phyloP scores from a whole-genome alignment of 2,797 vertebrate species.

The Melanotaenia trifasciata region DNA sequence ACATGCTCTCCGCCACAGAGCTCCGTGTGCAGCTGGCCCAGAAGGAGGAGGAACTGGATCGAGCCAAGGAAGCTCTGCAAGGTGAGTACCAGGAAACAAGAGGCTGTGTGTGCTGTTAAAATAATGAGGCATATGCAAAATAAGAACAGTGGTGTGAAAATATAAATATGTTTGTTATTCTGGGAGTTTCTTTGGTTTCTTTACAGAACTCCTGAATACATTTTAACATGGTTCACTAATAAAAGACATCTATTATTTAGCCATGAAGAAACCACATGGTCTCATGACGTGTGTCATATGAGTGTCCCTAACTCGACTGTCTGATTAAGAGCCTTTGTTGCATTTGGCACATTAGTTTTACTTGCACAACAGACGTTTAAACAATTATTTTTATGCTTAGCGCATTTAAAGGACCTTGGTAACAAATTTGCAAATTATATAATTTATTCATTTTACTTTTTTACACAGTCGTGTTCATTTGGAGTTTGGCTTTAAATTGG shows the following conservation, averaged over 20 bases:
- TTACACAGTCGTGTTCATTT: background rate
- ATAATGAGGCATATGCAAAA: background rate
- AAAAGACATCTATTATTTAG: background rate
- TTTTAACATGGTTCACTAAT: background rate
- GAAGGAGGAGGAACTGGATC: conserved; percentile 94
- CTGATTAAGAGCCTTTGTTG: background rate
- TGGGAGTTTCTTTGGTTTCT: background rate
- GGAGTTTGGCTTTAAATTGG: background rate
- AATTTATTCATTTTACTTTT: background rate
- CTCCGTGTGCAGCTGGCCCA: conserved; percentile 95
- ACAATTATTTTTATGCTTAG: background rate
- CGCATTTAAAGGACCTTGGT: background rate
- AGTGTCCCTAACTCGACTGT: background rate
- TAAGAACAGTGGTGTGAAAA: background rate
- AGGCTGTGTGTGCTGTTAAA: conserved; percentile 15
- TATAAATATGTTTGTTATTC: background rate
- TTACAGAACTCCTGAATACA: background rate
- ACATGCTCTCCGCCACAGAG: conserved; percentile 94
- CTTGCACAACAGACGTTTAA: background rate
- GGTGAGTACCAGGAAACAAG: conserved; percentile 81
- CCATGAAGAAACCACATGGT: background rate
- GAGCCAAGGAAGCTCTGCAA: conserved; percentile 96
- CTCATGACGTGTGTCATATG: background rate
- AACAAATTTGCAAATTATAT: background rate
- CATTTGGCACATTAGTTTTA: background rate